Percentiles rank a stretch among this genome's conserved stretches.
Conservation (phyloP, 2,888 invertebrate species). For the Chirona hameri region DNA sequence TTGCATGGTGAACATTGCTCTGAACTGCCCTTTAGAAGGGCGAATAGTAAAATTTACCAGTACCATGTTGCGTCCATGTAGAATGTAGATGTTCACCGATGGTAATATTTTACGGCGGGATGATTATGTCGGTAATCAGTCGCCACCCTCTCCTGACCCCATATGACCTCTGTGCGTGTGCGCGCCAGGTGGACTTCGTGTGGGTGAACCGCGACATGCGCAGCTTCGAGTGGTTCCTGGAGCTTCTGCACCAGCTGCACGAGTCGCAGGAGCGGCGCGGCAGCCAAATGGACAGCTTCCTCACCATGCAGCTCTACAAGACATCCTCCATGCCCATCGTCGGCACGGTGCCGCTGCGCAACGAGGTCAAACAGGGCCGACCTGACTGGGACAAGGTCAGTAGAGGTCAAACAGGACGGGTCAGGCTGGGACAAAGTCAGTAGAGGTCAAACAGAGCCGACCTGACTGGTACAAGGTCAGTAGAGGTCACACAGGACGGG, state of each 20-base stretch:
- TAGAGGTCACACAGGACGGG: neutral
- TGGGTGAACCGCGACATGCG: slow-evolving; percentile 49
- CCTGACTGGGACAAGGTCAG: slow-evolving; percentile 41
- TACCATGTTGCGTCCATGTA: no score
- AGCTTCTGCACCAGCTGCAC: slow-evolving; percentile 46
- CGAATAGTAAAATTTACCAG: no score
- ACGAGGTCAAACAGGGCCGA: slow-evolving; percentile 38
- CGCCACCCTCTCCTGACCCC: neutral
- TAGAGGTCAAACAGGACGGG: neutral
- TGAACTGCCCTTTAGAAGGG: no score
- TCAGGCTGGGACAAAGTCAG: no score
- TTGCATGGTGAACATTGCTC: no score
- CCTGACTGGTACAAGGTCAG: slow-evolving; percentile 41
- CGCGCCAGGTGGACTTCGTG: slow-evolving; percentile 47
- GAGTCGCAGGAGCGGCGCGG: slow-evolving; percentile 42
- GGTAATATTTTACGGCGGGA: no score
- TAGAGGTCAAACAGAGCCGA: slow-evolving; percentile 38
- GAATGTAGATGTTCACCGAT: no score
- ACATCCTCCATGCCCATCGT: slow-evolving; percentile 37
- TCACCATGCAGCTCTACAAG: slow-evolving; percentile 40
- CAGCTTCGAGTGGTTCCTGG: slow-evolving; percentile 49
- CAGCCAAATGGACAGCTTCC: slow-evolving; percentile 39
- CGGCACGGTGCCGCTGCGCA: slow-evolving; percentile 36
- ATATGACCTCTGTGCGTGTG: neutral
- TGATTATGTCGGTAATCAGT: no score